Conservation (phyloP, 2,888 invertebrate genomes). For the Lasioglossum lativentre region DNA sequence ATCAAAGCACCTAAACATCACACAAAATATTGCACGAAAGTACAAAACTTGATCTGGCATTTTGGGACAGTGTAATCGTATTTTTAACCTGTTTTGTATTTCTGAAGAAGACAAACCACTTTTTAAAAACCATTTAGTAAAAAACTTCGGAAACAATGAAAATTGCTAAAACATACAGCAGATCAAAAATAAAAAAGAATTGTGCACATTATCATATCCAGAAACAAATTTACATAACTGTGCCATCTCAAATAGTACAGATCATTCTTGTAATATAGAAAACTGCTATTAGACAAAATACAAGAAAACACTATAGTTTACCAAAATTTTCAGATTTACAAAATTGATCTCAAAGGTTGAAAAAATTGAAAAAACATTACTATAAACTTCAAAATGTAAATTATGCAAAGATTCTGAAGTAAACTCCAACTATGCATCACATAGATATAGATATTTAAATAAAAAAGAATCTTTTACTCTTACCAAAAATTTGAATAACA, state of each 20-base stretch:
- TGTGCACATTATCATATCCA: constrained; percentile 35
- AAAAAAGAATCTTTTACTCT: too few relatives aligned
- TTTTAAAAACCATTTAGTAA: constrained; percentile 63
- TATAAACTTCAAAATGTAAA: constrained; percentile 37
- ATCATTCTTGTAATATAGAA: constrained; percentile 64
- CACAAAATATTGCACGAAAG: constrained; percentile 34
- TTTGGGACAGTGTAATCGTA: constrained; percentile 44
- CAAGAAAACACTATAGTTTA: constrained; percentile 69
- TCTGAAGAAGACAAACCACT: constrained; percentile 56
- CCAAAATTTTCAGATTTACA: constrained; percentile 66
- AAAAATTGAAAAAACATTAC: constrained; percentile 44
- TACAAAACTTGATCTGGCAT: constrained; percentile 38
- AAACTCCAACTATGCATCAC: constrained; percentile 34
- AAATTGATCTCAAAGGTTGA: constrained; percentile 52
- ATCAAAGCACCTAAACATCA: constrained; percentile 34
- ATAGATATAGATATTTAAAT: neutral
- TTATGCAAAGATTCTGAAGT: constrained; percentile 39
- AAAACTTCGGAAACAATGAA: constrained; percentile 36
- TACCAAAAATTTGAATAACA: too few relatives aligned
- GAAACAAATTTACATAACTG: constrained; percentile 22
- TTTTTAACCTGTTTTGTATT: constrained; percentile 36
- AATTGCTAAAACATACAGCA: constrained; percentile 22
- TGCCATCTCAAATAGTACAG: constrained; percentile 51
- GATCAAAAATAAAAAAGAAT: constrained; percentile 29
- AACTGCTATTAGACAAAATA: constrained; percentile 59